Percentiles rank a stretch among this genome's conserved stretches.
phyloP scores from a whole-genome alignment of 2,888 invertebrate species.

The Lordiphosa andalusiaca region DNA sequence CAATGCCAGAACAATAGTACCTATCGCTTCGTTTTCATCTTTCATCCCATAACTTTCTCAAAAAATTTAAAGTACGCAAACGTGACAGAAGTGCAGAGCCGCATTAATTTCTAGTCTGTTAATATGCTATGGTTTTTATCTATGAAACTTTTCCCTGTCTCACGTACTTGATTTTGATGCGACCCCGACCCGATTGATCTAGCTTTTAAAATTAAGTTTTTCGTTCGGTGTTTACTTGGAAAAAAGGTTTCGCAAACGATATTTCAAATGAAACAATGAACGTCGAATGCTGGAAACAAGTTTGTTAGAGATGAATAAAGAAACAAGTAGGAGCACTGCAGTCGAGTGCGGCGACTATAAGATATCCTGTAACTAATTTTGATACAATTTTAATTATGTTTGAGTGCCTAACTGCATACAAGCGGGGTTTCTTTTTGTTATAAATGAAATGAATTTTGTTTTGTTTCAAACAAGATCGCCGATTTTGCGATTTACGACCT shows the following conservation, averaged over 20 bases:
- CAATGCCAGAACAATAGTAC: slow-evolving; percentile 44
- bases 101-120: slow-evolving; percentile 59
- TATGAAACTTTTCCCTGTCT: slow-evolving; percentile 41
- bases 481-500: too few species aligned
- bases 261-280: slow-evolving; percentile 45
- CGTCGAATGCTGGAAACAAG: slow-evolving; percentile 47
- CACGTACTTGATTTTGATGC: slow-evolving; percentile 55
- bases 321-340: slow-evolving; percentile 1
- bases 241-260: slow-evolving; percentile 44
- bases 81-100: slow-evolving; percentile 50
- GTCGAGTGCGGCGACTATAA: too few species aligned
- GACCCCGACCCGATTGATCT: slow-evolving; percentile 52
- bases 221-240: slow-evolving; percentile 32
- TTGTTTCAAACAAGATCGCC: too few species aligned
- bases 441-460: too few species aligned
- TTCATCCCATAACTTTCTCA: slow-evolving; percentile 55
- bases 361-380: too few species aligned
- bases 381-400: too few species aligned
- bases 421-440: too few species aligned
- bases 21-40: slow-evolving; percentile 34
- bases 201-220: slow-evolving; percentile 25
- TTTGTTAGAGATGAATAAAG: slow-evolving; percentile 29
- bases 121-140: slow-evolving; percentile 50
- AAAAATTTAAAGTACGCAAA: slow-evolving; percentile 53
- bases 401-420: too few species aligned